Percentiles rank a stretch among this genome's conserved stretches.
Conservation (phyloP, 2,797 vertebrate genomes). For the Silurus lanzhouensis region DNA sequence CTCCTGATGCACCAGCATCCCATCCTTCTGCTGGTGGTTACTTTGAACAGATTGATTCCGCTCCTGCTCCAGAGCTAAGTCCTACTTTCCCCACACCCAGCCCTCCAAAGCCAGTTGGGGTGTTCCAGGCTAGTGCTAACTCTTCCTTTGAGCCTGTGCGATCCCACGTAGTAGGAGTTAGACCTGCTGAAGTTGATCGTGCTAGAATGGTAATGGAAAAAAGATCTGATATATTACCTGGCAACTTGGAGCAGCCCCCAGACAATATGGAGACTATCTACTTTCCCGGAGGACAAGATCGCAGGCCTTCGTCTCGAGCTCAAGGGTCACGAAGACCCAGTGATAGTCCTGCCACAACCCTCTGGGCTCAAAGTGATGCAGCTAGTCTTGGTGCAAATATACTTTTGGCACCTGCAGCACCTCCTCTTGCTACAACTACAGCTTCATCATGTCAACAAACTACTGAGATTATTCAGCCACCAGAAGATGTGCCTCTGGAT, state of each 20-base stretch:
- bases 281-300: slow-evolving; percentile 64
- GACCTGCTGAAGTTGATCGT: slow-evolving; percentile 83
- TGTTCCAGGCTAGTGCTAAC: slow-evolving; percentile 96
- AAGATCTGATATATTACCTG: slow-evolving; percentile 70
- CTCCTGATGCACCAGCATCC: slow-evolving; percentile 66
- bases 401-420: slow-evolving; percentile 90
- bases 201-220: slow-evolving; percentile 88
- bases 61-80: slow-evolving; percentile 75
- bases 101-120: slow-evolving; percentile 91
- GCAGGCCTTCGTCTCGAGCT: slow-evolving; percentile 58
- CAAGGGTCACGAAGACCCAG: slow-evolving; percentile 81
- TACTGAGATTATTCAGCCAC: slow-evolving; percentile 86
- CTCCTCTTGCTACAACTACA: slow-evolving; percentile 72
- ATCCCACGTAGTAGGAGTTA: slow-evolving; percentile 84
- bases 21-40: slow-evolving; percentile 73
- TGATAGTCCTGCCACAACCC: slow-evolving; percentile 94
- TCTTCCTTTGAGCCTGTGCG: slow-evolving; percentile 96
- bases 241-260: slow-evolving; percentile 94
- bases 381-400: slow-evolving; percentile 85
- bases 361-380: slow-evolving; percentile 93
- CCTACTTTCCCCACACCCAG: slow-evolving; percentile 82
- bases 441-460: slow-evolving; percentile 79
- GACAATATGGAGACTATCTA: slow-evolving; percentile 95
- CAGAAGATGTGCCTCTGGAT: slow-evolving; percentile 80
- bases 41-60: slow-evolving; percentile 95